Evolutionary conservation across 1,140 invertebrate genomes (phyloP), one percentile per base, ranked within the genome.

Genomic region (Drosophila lacteicornis): DNA sequence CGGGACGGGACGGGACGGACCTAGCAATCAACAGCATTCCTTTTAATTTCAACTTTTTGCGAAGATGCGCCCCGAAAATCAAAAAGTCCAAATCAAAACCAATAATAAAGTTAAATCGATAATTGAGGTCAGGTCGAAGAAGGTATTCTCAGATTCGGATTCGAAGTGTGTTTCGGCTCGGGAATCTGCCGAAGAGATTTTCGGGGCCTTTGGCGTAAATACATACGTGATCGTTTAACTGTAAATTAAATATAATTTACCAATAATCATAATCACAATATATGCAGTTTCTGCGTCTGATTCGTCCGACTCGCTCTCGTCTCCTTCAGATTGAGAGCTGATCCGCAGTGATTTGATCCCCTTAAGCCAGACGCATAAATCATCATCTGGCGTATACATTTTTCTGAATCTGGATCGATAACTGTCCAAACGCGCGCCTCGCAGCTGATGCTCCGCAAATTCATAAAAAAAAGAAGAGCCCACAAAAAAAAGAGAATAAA

Each of bases 41-140:
- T 77, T 91, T 91, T 91, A 84, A 88, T 80, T 91, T 91, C 50
- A 74, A 86, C 71, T 79, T 80, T 78, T 80, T 76, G 75, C 84
- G 43, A 40, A 59, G 79, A 78, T 53, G 68, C 63, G 73, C 57
- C 63, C 80, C 56, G 63, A 67, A 86, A 71, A 83, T 75, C 77
- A 74, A 82, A 91, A 80, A 81, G 66, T 81, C 77, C 80, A 81
- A 87, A 83, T 90, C 91, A 91, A 92, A 92, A 92, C 91, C 88
- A 92, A 92, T 92, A 92, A 91, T 92, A 92, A 92, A 92, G 76
- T 92, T 92, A 92, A 92, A 92, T 92, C 91, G 91, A 92, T 92
- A 92, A 92, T 92, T 92, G 91, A 91, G 88, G 91, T 92, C 91
- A 91, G 68, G 67, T 77, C 57, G 74, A 45, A 63, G 53, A 63